A percentile compares a stretch with the other conserved stretches of the same genome.
These are phyloP conservation scores for Artemia sinica DNA, from an alignment of 2,888 invertebrate genomes.

Conservation along the genomic window DNA sequence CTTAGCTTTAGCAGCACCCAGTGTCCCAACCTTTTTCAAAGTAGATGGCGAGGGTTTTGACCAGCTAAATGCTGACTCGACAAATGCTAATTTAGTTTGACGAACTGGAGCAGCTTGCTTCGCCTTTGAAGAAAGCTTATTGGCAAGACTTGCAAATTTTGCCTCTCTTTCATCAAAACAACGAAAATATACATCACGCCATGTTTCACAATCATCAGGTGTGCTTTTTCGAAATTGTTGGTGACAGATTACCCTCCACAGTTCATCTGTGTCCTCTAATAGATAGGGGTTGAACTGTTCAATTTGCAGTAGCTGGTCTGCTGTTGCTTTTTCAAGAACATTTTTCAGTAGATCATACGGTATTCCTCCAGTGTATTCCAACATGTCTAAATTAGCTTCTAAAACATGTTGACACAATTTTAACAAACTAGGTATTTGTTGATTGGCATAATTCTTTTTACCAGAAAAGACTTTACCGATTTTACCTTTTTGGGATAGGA, in stretches of 20 bases:
- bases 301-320: slow-evolving; percentile 56
- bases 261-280: slow-evolving; percentile 68
- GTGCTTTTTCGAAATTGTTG: slow-evolving; percentile 54
- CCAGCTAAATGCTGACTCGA: slow-evolving; percentile 50
- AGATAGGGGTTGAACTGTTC: slow-evolving; percentile 82
- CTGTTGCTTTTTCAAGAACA: slow-evolving; percentile 66
- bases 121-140: slow-evolving; percentile 60
- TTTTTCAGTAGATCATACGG: slow-evolving; percentile 76
- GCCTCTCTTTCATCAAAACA: slow-evolving; percentile 69
- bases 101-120: slow-evolving; percentile 59
- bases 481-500: not conserved
- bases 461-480: slow-evolving; percentile 13
- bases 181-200: slow-evolving; percentile 76
- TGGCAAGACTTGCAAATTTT: slow-evolving; percentile 57
- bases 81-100: slow-evolving; percentile 74
- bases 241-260: slow-evolving; percentile 72
- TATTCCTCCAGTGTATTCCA: slow-evolving; percentile 81
- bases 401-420: slow-evolving; percentile 1
- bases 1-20: slow-evolving; percentile 7
- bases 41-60: not conserved
- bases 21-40: not conserved
- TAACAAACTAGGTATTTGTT: not conserved
- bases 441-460: not conserved
- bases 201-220: slow-evolving; percentile 66
- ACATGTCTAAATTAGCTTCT: slow-evolving; percentile 33